A percentile compares a stretch with the other conserved stretches of the same genome.
These are phyloP conservation scores for Chloromyia formosa DNA, from an alignment of 2,888 invertebrate genomes.

Conservation along the genomic window DNA sequence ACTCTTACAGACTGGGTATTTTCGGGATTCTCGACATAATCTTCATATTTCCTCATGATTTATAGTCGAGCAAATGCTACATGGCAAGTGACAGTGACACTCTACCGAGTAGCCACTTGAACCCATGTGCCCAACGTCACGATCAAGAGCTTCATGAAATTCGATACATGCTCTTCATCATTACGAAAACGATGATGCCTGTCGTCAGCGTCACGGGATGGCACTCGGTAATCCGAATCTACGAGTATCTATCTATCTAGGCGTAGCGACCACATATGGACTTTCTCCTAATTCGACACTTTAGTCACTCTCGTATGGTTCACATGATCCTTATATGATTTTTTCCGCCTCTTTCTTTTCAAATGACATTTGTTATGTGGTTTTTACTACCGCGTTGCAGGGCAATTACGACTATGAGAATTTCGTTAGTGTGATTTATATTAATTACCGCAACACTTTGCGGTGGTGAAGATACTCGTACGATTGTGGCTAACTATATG, in stretches of 20 bases:
- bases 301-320: not conserved
- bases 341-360: not conserved
- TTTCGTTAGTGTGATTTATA: slow-evolving; percentile 26
- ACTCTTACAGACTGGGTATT: not conserved
- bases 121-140: not conserved
- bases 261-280: slow-evolving; percentile 19
- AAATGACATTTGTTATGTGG: not conserved
- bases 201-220: not conserved
- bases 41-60: slow-evolving; percentile 25
- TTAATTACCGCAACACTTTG: slow-evolving; percentile 14
- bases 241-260: not conserved
- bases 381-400: not conserved
- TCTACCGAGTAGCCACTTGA: not conserved
- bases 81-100: not conserved
- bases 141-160: slow-evolving; percentile 7
- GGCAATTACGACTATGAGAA: not conserved
- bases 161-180: not conserved
- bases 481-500: slow-evolving; percentile 1
- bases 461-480: not conserved
- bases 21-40: slow-evolving; percentile 2
- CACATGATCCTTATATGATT: slow-evolving; percentile 27
- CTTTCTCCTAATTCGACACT: slow-evolving; percentile 6
- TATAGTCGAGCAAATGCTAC: not conserved
- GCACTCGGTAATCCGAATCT: slow-evolving; percentile 7
- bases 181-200: not conserved